Conservation (phyloP, 2,113 vertebrate genomes). For the Petaurus breviceps region DNA sequence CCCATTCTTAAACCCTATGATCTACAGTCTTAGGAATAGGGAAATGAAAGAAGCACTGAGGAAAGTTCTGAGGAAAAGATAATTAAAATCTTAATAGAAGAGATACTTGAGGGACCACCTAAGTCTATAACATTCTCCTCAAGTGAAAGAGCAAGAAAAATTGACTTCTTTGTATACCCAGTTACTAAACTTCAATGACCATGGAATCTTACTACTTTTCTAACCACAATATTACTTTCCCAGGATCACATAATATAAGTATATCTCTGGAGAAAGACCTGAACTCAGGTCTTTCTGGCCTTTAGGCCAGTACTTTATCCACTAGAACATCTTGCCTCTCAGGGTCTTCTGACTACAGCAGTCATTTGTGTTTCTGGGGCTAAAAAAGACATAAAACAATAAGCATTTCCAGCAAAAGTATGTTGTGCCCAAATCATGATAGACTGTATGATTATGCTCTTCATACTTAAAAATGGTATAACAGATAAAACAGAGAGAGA, state of each 20-base stretch:
- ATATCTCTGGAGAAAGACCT: background rate
- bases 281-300: background rate
- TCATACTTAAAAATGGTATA: background rate
- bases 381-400: background rate
- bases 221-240: background rate
- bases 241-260: background rate
- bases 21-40: slow-evolving; percentile 66
- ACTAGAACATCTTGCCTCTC: background rate
- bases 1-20: slow-evolving; percentile 54
- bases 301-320: background rate
- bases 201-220: background rate
- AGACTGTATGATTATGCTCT: background rate
- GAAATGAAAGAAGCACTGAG: slow-evolving; percentile 51
- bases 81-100: background rate
- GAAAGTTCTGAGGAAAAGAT: slow-evolving; percentile 33
- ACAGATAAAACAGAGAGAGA: too few species aligned
- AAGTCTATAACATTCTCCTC: background rate
- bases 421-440: background rate
- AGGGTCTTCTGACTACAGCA: background rate
- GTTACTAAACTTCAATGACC: background rate
- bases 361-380: background rate
- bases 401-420: background rate
- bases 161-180: background rate
- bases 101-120: background rate
- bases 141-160: background rate